phyloP scores from a whole-genome alignment of 2,797 vertebrate genomes.

The Ctenopoma kingsleyae region DNA sequence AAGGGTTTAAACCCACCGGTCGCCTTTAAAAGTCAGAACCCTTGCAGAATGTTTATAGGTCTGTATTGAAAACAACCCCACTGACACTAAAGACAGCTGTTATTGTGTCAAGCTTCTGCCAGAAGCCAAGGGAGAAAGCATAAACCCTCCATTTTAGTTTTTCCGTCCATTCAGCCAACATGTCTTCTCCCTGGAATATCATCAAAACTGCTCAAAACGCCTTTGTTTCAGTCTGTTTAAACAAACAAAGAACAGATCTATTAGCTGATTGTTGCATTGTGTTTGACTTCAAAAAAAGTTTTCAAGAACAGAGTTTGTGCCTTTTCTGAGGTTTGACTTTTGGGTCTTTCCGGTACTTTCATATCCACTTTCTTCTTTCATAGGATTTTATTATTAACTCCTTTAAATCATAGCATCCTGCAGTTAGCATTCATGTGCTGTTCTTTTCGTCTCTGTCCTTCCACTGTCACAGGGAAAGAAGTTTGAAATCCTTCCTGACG shows the following conservation, averaged over 20 bases:
- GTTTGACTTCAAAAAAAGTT: constrained; percentile 19
- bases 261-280: constrained; percentile 16
- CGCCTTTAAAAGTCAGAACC: constrained; percentile 50
- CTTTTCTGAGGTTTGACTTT: constrained; percentile 29
- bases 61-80: constrained; percentile 52
- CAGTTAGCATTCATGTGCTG: constrained; percentile 3
- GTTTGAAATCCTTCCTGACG: constrained; percentile 97
- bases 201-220: constrained; percentile 31
- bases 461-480: constrained; percentile 91
- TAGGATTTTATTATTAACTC: constrained; percentile 17
- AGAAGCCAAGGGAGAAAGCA: constrained; percentile 44
- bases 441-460: constrained; percentile 7
- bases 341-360: constrained; percentile 18
- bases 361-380: constrained; percentile 44
- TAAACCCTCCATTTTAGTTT: constrained; percentile 69
- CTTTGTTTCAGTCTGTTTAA: constrained; percentile 26
- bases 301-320: constrained; percentile 25
- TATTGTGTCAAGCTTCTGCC: constrained; percentile 50
- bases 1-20: constrained; percentile 29
- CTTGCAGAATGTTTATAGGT: constrained; percentile 63
- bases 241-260: constrained; percentile 56
- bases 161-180: constrained; percentile 54
- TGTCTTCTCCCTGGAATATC: constrained; percentile 61
- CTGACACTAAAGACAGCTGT: constrained; percentile 70
- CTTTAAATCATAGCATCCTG: constrained; percentile 34